Evolutionary conservation across 2,888 invertebrate genomes (phyloP), one percentile per base, ranked within the genome.

Genomic region (Apodemia mormo): DNA sequence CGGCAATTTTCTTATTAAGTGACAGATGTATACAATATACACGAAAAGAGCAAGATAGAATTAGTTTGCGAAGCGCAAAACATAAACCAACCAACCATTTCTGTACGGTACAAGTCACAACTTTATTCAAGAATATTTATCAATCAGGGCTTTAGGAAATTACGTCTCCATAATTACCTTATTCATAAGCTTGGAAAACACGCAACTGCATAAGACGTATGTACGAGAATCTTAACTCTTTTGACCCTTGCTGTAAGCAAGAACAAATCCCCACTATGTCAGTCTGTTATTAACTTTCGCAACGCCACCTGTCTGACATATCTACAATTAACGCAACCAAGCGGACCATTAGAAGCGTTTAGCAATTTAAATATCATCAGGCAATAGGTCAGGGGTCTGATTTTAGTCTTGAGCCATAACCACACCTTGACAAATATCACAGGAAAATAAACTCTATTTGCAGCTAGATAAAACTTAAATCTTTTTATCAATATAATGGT

Each of bases 321-420:
- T 67, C 71, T 65, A 71, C 76, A 78, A 79, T 79, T 78, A 78
- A 76, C 75, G 73, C 73, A 74, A 74, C 70, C 71, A 67, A 68
- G 71, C 72, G 70, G 71, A 73, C 75, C 73, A 76, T 74, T 75
- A 75, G 72, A 74, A 72, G 73, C 75, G 75, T 76, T 79, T 75
- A 74, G 77, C 75, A 77, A 79, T 78, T 76, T 76, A 74, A 75
- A 78, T 78, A 73, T 76, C 74, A 78, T 78, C 78, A 71, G 70
- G 78, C 78, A 78, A 79, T 75, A 76, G 78, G 78, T 79, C 76
- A 76, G 73, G 75, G 79, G 79, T 80, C 76, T 70, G 70, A 71
- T 65, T 66, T 56, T 67, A 72, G 71, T 73, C 73, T 72, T 71
- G 70, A 56, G 67, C 56, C 65, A 68, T 66, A 68, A 43, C 43